Base-by-base conservation (phyloP, 2,888 invertebrate genomes). In the Troides helena region DNA sequence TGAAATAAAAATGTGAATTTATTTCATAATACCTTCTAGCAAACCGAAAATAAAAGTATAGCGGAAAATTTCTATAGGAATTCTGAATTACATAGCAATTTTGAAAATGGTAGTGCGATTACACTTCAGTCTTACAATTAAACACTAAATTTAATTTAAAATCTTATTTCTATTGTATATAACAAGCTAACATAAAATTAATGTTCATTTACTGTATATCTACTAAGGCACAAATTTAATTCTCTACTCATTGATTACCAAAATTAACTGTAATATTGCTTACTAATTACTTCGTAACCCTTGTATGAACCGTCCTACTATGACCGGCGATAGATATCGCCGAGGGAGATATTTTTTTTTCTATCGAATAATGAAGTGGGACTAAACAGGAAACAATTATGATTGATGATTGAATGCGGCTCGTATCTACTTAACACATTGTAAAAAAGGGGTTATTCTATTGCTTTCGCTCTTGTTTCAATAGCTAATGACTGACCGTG, bases 331-430 rank as follows among this genome's bases (percentile, higher is more conserved):
- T 7, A 3, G 56, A 65, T 62, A 58, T n/a, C 21, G 62, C 62
- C 58, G 58, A 62, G 30, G 61, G 17, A n/a, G 60, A 17, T 60
- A 23, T 65, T 69, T 30, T 63, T 65, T 69, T 65, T 21, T 61
- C 36, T 73, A 57, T 71, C 71, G 72, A 74, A 73, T 70, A 62
- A 70, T 76, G 72, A 71, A 73, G 77, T 75, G 77, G 69, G 72
- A 75, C 74, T 72, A 74, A 81, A 83, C 81, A 83, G 86, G 86
- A 86, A 82, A 81, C 81, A 83, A 89, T 88, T 85, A 91, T 92
- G 92, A 92, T 92, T 92, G 86, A 92, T 92, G 91, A 87, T 88
- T 81, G 84, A 81, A 88, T 88, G 88, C 86, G 87, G 90, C 90
- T 89, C 89, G 84, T 85, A 88, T 87, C 91, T 90, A 92, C 91